Conservation (phyloP, 2,113 vertebrate species). For the Apus apus region DNA sequence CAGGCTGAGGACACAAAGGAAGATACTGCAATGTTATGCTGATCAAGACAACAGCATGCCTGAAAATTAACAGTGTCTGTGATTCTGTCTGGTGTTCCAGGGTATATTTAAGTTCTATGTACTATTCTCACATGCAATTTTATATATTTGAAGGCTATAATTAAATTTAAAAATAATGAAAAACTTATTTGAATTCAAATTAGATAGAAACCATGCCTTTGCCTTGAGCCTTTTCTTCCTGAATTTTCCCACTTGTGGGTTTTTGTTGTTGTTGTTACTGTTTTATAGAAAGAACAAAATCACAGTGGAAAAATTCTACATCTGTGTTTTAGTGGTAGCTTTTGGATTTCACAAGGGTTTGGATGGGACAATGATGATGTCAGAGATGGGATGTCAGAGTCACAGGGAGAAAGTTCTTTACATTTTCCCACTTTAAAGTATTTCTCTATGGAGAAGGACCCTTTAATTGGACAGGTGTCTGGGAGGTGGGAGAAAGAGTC, state of each 20-base stretch:
- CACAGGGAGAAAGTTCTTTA: neutral
- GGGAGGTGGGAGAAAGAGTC: neutral
- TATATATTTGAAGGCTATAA: slow-evolving; percentile 21
- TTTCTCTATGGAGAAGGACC: neutral
- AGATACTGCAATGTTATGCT: neutral
- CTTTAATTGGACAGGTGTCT: neutral
- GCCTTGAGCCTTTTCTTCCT: slow-evolving; percentile 22
- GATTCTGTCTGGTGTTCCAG: neutral
- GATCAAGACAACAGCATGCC: neutral
- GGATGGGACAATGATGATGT: neutral
- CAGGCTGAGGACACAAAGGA: neutral
- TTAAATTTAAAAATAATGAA: slow-evolving; percentile 51
- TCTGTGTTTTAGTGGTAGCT: neutral
- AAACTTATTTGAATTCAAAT: slow-evolving; percentile 53
- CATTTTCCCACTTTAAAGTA: neutral
- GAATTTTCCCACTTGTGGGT: neutral
- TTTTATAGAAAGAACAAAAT: neutral
- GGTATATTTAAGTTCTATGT: slow-evolving; percentile 10
- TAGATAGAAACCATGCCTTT: slow-evolving; percentile 10
- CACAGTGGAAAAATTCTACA: neutral
- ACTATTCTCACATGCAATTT: slow-evolving; percentile 39
- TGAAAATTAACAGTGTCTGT: slow-evolving; percentile 12
- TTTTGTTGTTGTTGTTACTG: neutral
- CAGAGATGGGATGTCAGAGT: neutral
- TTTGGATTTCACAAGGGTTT: neutral